Evolutionary conservation across 2,888 invertebrate genomes (phyloP).

Genomic region (Microdon myrmicae): DNA sequence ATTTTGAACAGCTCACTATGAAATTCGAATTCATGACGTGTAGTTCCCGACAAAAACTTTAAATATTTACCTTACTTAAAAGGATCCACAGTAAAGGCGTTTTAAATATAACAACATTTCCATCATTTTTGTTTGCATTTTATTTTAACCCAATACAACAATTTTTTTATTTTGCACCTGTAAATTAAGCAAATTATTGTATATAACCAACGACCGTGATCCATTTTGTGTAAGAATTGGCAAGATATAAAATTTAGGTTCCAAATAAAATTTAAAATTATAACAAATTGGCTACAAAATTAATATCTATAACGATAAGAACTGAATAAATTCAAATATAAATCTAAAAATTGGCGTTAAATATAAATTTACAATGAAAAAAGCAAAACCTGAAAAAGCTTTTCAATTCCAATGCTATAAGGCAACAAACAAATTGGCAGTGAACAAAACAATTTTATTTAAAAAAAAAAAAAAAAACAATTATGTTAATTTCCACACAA

Average conservation of each 20-base stretch:
- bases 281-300: constrained; percentile 37
- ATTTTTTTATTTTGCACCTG: constrained; percentile 29
- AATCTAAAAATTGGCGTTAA: constrained; percentile 31
- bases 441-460: constrained; percentile 13
- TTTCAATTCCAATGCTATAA: not conserved
- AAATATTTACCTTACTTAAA: no score
- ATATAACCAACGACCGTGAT: constrained; percentile 41
- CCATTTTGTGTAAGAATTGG: constrained; percentile 12
- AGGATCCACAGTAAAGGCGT: no score
- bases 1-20: no score
- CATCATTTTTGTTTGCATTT: constrained; percentile 8
- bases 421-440: constrained; percentile 24
- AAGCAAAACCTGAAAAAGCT: not conserved
- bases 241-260: constrained; percentile 4
- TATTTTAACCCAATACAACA: constrained; percentile 14
- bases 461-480: constrained; percentile 19
- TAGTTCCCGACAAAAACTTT: no score
- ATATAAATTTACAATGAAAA: constrained; percentile 2
- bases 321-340: constrained; percentile 36
- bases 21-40: no score
- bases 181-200: constrained; percentile 3
- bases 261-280: constrained; percentile 5
- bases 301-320: constrained; percentile 43
- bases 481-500: constrained; percentile 14
- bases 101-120: no score